Evolutionary conservation across 2,888 invertebrate species (phyloP).

Genomic region (Drosophila helvetica): DNA sequence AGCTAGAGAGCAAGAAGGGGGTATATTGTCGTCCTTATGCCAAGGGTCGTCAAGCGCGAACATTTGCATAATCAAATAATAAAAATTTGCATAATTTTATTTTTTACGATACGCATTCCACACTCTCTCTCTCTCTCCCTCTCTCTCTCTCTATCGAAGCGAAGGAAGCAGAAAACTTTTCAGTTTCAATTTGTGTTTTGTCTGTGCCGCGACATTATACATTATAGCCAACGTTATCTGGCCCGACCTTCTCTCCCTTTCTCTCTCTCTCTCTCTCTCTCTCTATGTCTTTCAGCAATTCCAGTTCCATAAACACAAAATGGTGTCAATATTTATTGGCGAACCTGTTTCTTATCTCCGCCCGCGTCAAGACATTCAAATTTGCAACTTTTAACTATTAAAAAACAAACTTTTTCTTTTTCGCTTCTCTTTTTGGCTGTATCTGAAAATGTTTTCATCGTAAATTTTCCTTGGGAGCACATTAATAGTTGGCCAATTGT

Average conservation of each 20-base stretch:
- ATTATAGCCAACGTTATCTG: slow-evolving; percentile 71
- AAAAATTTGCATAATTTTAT: slow-evolving; percentile 83
- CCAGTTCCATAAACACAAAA: slow-evolving; percentile 59
- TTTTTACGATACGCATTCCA: slow-evolving; percentile 76
- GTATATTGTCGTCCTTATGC: slow-evolving; percentile 82
- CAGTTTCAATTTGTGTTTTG: slow-evolving; percentile 62
- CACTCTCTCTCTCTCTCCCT: slow-evolving; percentile 17
- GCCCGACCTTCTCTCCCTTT: slow-evolving; percentile 20
- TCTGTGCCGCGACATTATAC: slow-evolving; percentile 55
- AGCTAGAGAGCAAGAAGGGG: slow-evolving; percentile 13
- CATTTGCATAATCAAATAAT: slow-evolving; percentile 84
- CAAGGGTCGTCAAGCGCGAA: slow-evolving; percentile 83
- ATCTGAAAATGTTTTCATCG: slow-evolving; percentile 55
- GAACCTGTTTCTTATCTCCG: slow-evolving; percentile 77
- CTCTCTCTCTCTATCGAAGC: background rate
- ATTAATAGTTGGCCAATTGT: slow-evolving; percentile 29
- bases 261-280: slow-evolving; percentile 6
- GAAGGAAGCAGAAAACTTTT: slow-evolving; percentile 47
- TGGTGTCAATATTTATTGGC: slow-evolving; percentile 81
- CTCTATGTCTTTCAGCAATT: slow-evolving; percentile 3
- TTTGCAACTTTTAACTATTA: slow-evolving; percentile 80
- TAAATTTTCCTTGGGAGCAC: slow-evolving; percentile 59
- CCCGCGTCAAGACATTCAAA: slow-evolving; percentile 43
- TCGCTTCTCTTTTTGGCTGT: slow-evolving; percentile 37
- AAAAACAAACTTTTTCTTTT: slow-evolving; percentile 38